Evolutionary conservation across 1,140 invertebrate genomes (phyloP).

Genomic region (Sycophila sp.): DNA sequence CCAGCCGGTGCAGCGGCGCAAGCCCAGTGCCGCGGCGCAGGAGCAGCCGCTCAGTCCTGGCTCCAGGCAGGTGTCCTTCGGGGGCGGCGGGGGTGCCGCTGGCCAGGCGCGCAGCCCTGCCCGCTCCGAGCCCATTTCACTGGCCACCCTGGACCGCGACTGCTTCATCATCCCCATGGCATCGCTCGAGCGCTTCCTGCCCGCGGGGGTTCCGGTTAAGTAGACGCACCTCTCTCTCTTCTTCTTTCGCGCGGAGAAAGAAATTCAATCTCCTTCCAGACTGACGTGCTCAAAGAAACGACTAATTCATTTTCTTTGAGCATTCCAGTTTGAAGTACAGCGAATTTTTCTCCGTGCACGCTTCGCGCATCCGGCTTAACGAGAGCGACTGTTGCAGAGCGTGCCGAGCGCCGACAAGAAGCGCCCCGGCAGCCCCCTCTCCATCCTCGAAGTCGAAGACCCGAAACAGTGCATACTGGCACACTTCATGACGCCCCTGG

Average conservation of each 20-base stretch:
- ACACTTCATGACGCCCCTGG: conserved; percentile 87
- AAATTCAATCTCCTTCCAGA: no score
- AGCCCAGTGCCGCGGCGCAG: conserved; percentile 40
- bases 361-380: no score
- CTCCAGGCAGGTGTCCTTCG: conserved; percentile 61
- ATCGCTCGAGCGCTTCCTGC: conserved; percentile 84
- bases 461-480: conserved; percentile 87
- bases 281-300: no score
- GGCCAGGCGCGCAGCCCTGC: conserved; percentile 59
- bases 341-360: no score
- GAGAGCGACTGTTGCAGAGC: conserved; percentile 52
- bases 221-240: not conserved
- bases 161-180: conserved; percentile 91
- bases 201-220: conserved; percentile 84
- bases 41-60: conserved; percentile 44
- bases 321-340: no score
- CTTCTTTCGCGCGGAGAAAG: not conserved
- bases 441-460: conserved; percentile 85
- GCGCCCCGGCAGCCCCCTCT: conserved; percentile 72
- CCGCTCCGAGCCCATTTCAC: conserved; percentile 74
- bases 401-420: conserved; percentile 69
- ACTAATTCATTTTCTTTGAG: no score
- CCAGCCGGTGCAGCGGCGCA: conserved; percentile 55
- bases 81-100: conserved; percentile 60
- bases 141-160: conserved; percentile 83